phyloP scores from a whole-genome alignment of 2,797 vertebrate species.

The Labeo calbasu region DNA sequence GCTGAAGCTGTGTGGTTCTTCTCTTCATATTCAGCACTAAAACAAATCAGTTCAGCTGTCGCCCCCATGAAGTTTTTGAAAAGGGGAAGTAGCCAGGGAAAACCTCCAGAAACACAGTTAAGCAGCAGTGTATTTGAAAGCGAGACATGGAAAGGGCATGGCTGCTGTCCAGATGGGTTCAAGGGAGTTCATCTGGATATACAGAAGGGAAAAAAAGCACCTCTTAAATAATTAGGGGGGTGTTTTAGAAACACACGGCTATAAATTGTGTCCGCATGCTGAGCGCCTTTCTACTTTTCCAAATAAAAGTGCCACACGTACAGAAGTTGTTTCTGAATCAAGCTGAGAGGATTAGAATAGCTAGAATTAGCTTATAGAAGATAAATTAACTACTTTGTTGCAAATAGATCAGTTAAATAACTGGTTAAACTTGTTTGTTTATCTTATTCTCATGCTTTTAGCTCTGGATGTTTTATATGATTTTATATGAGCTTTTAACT shows the following conservation, averaged over 20 bases:
- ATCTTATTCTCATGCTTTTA: neutral
- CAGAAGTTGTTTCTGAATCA: slow-evolving; percentile 23
- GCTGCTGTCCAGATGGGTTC: slow-evolving; percentile 52
- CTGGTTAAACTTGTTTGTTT: neutral
- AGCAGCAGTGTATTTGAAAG: slow-evolving; percentile 10
- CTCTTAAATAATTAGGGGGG: slow-evolving; percentile 49
- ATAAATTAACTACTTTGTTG: neutral
- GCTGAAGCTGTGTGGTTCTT: neutral
- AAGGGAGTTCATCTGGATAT: neutral
- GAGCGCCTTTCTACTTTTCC: slow-evolving; percentile 42
- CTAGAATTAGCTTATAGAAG: slow-evolving; percentile 1
- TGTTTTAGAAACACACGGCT: slow-evolving; percentile 23
- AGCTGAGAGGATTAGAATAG: slow-evolving; percentile 10
- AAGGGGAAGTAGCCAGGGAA: slow-evolving; percentile 10
- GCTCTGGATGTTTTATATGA: neutral
- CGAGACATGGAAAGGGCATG: slow-evolving; percentile 33
- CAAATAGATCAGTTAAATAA: neutral
- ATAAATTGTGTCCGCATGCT: slow-evolving; percentile 48
- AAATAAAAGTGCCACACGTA: slow-evolving; percentile 48
- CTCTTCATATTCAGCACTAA: neutral
- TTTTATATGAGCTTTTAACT: neutral
- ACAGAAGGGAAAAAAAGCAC: slow-evolving; percentile 1
- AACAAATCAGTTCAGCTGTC: slow-evolving; percentile 31
- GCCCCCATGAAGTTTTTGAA: neutral
- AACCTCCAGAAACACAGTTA: slow-evolving; percentile 38